These are phyloP conservation scores for Corella eumyota DNA, from an alignment of 23 tunicate genomes.

Conservation along the genomic window DNA sequence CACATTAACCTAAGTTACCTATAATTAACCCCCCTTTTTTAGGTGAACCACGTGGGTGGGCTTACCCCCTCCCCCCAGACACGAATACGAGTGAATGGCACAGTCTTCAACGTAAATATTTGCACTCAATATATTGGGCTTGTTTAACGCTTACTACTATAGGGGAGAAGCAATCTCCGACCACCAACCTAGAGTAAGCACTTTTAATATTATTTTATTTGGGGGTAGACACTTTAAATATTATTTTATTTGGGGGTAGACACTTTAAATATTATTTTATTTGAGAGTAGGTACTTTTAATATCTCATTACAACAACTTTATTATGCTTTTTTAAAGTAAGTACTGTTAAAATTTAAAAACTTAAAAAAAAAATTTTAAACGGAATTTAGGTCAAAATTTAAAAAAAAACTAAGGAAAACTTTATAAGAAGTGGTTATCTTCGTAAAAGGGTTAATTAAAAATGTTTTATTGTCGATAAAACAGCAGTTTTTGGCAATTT, in stretches of 20 bases:
- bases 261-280: not conserved
- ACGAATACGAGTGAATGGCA: constrained; percentile 39
- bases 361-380: no score
- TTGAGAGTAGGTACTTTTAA: not conserved
- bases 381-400: no score
- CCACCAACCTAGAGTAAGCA: constrained; percentile 78
- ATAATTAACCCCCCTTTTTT: not conserved
- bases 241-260: not conserved
- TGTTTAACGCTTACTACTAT: constrained; percentile 87
- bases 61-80: constrained; percentile 58
- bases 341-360: no score
- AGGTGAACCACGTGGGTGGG: constrained; percentile 63
- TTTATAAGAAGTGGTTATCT: no score
- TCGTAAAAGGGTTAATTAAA: no score
- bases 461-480: no score
- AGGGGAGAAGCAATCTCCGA: constrained; percentile 93
- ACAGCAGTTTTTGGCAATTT: no score
- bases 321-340: no score
- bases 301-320: no score
- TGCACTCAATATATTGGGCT: constrained; percentile 90
- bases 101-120: constrained; percentile 59
- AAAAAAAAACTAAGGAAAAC: no score
- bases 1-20: not conserved
- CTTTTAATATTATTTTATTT: not conserved
- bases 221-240: not conserved